Conservation (phyloP, 2,113 vertebrate genomes). For the Hypanus sabinus region DNA sequence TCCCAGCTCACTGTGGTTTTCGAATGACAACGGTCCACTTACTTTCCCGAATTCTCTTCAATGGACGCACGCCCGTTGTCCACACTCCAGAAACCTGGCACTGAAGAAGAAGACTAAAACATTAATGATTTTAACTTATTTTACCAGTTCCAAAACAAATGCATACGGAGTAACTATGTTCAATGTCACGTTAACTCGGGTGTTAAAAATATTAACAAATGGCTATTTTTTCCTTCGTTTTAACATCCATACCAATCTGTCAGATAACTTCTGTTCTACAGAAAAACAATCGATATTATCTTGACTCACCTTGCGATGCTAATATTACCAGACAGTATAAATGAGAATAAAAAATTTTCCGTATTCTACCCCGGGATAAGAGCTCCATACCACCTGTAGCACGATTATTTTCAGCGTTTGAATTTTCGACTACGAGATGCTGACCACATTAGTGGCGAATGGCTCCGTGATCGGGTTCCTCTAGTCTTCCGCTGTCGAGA, state of each 20-base stretch:
- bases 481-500: background rate
- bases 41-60: constrained; percentile 53
- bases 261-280: background rate
- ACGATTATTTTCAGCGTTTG: background rate
- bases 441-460: no score
- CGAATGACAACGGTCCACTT: constrained; percentile 45
- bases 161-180: background rate
- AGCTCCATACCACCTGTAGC: background rate
- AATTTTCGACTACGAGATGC: background rate
- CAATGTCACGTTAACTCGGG: background rate
- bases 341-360: background rate
- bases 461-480: background rate
- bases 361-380: background rate
- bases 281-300: background rate
- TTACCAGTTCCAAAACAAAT: background rate
- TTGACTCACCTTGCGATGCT: constrained; percentile 10
- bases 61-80: constrained; percentile 51
- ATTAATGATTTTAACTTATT: background rate
- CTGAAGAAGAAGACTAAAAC: constrained; percentile 47
- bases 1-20: background rate
- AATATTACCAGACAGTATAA: background rate
- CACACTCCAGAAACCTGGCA: constrained; percentile 48
- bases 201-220: background rate
- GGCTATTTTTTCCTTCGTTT: no score
- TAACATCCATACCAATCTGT: background rate